These are phyloP conservation scores for Caenorhabditis inopinata DNA, from an alignment of 1,140 invertebrate species.

Conservation along the genomic window DNA sequence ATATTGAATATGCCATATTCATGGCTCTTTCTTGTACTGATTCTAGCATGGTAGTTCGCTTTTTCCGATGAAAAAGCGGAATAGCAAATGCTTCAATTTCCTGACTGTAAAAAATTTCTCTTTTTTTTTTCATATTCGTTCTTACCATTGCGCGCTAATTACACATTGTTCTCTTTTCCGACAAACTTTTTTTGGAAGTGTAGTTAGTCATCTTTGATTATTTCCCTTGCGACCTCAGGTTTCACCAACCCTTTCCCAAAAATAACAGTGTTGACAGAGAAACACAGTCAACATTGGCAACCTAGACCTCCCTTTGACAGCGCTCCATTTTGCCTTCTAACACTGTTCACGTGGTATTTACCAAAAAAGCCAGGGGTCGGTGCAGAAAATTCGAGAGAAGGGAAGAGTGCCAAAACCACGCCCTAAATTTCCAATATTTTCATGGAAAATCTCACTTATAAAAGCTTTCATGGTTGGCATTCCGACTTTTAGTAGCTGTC, in stretches of 20 bases:
- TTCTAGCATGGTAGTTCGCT: no score
- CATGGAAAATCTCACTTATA: background rate
- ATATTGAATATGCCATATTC: conserved; percentile 1
- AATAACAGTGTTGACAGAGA: conserved; percentile 32
- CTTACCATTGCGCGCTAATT: background rate
- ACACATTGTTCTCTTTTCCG: background rate
- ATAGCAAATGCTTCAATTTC: no score
- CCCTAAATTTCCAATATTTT: background rate
- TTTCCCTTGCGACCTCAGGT: conserved; percentile 6
- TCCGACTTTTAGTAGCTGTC: background rate
- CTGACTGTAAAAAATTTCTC: background rate
- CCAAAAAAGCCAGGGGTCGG: background rate
- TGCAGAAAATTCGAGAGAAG: conserved; percentile 12
- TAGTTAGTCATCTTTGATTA: background rate
- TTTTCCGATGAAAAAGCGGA: no score
- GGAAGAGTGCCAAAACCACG: conserved; percentile 11
- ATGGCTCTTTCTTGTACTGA: background rate
- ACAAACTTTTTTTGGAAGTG: background rate
- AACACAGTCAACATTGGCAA: conserved; percentile 30
- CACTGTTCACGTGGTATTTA: conserved; percentile 32
- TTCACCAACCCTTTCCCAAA: no score
- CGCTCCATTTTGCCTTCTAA: conserved; percentile 2
- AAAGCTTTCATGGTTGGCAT: background rate
- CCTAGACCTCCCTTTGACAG: background rate
- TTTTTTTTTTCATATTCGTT: background rate